These are phyloP conservation scores for Cacatua alba DNA, from an alignment of 2,113 vertebrate genomes.

Conservation along the genomic window DNA sequence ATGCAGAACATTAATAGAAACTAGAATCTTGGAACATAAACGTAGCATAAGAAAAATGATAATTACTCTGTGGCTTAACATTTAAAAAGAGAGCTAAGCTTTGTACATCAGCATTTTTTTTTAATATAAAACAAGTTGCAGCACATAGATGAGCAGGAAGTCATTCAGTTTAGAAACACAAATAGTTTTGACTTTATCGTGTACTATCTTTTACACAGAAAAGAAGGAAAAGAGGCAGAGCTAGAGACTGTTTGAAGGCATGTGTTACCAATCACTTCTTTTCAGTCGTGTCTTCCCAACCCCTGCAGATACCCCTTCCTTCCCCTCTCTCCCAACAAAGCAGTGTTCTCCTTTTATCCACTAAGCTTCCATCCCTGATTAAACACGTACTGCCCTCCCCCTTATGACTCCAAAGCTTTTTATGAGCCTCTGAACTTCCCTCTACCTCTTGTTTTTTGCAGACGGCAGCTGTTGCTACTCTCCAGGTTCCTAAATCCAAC, in stretches of 20 bases:
- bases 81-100: conserved; percentile 72
- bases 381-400: conserved; percentile 45
- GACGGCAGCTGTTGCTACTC: conserved; percentile 32
- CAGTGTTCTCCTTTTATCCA: conserved; percentile 53
- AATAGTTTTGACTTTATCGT: conserved; percentile 47
- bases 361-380: conserved; percentile 35
- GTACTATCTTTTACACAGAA: conserved; percentile 18
- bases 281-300: background rate
- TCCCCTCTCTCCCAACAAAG: conserved; percentile 27
- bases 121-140: conserved; percentile 51
- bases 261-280: conserved; percentile 57
- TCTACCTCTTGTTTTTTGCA: conserved; percentile 48
- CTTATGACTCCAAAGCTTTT: conserved; percentile 35
- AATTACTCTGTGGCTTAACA: conserved; percentile 77
- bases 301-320: conserved; percentile 44
- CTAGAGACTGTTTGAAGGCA: conserved; percentile 31
- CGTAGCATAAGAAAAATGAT: conserved; percentile 76
- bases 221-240: background rate
- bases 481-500: conserved; percentile 17
- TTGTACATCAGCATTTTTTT: conserved; percentile 68
- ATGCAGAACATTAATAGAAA: conserved; percentile 75
- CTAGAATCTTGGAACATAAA: conserved; percentile 74
- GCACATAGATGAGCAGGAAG: conserved; percentile 57
- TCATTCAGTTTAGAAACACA: conserved; percentile 38
- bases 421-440: conserved; percentile 53